Base-by-base conservation (phyloP, 2,797 vertebrate species). In the Spinus pinus region DNA sequence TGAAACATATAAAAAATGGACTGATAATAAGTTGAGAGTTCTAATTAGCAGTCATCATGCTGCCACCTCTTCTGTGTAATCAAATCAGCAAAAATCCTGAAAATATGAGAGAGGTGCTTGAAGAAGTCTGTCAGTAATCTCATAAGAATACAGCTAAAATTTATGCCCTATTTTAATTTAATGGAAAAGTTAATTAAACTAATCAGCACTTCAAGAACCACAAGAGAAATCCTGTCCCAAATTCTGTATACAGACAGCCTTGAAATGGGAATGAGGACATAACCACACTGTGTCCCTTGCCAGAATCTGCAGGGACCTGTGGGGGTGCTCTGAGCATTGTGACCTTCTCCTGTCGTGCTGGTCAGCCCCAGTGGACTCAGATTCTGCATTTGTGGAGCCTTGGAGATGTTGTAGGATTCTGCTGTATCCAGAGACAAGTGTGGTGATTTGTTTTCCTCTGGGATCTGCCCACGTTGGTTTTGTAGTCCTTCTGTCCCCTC, bases 151-250 rank as follows among this genome's bases (percentile, higher is more conserved):
- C 30, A 90, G 21, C 87, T 88, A 72, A 93, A 96, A 95, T 88
- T 70, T 93, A 94, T 96, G 90, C 89, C 54, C 66, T 88, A 65
- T 95, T 96, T 96, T 94, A 95, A 80, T 96, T 96, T 93, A 91
- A 96, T 94, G 94, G 86, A 92, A 91, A 97, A 95, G 89, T 96
- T 96, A 86, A 96, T 96, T 96, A 95, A 94, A 92, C 81, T 94
- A 88, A 95, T 92, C 94, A 96, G 87, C 93, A 90, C 80, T 94
- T 90, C 60, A 70, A 93, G 89, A 88, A 79, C 60, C 94, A 65
- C 87, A 72, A 56, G 96, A 96, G 94, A 94, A 95, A 95, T 93
- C 49, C 69, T 91, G 91, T 91, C 91, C 95, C 89, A 94, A 91
- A 94, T 97, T 94, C 66, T 81, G 30, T 93, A 31, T 66, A 88